Conservation (phyloP, 2,888 invertebrate species). For the Monopis laevigella region DNA sequence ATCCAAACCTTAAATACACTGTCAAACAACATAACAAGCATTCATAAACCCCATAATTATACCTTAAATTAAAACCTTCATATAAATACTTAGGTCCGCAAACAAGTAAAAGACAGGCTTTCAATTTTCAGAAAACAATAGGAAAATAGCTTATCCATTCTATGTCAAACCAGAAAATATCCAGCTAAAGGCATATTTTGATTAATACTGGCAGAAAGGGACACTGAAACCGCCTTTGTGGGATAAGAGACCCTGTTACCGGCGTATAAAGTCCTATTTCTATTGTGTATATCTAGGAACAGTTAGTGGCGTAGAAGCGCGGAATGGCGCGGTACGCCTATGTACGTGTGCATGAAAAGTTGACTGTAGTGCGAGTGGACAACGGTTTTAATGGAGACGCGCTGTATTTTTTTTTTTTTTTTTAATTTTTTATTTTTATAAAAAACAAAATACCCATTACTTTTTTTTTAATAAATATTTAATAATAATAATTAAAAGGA, state of each 20-base stretch:
- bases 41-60: no score
- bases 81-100: no score
- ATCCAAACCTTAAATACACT: no score
- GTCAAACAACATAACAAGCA: no score
- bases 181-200: conserved; percentile 41
- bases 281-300: conserved; percentile 2
- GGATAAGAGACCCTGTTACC: not conserved
- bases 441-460: not conserved
- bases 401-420: conserved; percentile 35
- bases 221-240: conserved; percentile 22
- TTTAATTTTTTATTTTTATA: conserved; percentile 19
- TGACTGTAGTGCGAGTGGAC: conserved; percentile 58
- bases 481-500: no score
- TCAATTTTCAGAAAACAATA: conserved; percentile 66
- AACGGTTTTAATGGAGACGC: conserved; percentile 43
- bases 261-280: conserved; percentile 3
- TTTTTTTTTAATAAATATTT: not conserved
- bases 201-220: conserved; percentile 64
- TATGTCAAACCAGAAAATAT: conserved; percentile 64
- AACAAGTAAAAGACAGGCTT: conserved; percentile 61
- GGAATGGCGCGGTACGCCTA: conserved; percentile 53
- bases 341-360: conserved; percentile 51
- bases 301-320: conserved; percentile 9
- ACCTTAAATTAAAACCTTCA: no score
- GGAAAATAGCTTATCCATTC: conserved; percentile 66